Evolutionary conservation across 37 sponge, comb jelly and placozoan species (phyloP).

Genomic region (Halisarca cf. caerulea): DNA sequence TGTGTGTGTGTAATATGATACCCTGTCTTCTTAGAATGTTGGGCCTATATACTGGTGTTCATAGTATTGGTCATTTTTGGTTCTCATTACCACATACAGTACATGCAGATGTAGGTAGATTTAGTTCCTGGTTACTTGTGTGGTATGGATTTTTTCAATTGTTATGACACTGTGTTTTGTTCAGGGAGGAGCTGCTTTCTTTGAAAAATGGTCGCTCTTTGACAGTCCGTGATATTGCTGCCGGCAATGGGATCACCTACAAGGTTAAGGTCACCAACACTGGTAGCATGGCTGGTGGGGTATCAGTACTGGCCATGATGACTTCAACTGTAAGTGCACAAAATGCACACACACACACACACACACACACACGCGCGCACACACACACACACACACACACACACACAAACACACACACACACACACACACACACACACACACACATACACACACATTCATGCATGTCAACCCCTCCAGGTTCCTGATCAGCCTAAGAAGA

Average conservation of each 20-base stretch:
- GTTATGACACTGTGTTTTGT: neutral
- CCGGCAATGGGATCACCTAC: constrained; percentile 42
- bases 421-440: no score
- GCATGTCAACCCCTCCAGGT: constrained; percentile 13
- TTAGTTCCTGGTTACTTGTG: neutral
- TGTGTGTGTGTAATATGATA: no score
- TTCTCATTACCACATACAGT: no score
- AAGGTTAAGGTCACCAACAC: constrained; percentile 75
- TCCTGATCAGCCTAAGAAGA: constrained; percentile 64
- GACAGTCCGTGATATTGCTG: neutral
- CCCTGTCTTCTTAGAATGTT: no score
- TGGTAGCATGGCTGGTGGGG: constrained; percentile 52
- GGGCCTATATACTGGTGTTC: no score
- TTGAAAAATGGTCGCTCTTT: neutral
- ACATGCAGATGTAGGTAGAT: no score
- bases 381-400: no score
- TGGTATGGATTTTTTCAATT: neutral
- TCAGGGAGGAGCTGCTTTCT: neutral
- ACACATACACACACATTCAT: no score
- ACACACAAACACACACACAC: no score
- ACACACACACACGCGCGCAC: no score
- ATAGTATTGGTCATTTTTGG: neutral
- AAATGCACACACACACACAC: no score
- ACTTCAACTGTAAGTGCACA: constrained; percentile 45
- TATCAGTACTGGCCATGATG: constrained; percentile 59